Evolutionary conservation across 2,888 invertebrate species (phyloP), one percentile per base, ranked within the genome.

Genomic region (Rhogogaster chlorosoma): DNA sequence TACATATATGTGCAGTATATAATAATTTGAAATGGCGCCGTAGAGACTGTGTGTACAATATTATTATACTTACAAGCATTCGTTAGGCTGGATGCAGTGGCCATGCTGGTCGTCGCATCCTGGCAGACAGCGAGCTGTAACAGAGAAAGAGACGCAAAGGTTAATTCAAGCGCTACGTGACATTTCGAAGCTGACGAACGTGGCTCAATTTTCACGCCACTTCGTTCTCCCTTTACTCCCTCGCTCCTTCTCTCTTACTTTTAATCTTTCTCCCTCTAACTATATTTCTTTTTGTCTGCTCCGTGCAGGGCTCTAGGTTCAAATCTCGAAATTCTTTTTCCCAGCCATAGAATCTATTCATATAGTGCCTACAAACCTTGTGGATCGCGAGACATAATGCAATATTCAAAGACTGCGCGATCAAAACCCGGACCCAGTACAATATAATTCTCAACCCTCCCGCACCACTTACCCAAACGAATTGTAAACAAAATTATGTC

Each of bases 31-130:
- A 67, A 67, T 32, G 67, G 29, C 67, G 67, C 67, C 67, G 26
- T 61, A 70, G 0, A 29, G 26, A 70, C 32, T 67, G 67, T 67
- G 26, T 67, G 67, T 67, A 67, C 10, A 67, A 67, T 67, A 32
- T 67, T 93, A 94, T 94, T 93, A 94, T 95, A 98, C 98, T 98
- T 96, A 99, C 98, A 96, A 96, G 98, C 99, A 99, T 95, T 98
- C 98, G 95, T 98, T 97, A 93, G 99, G 99, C 94, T 96, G 96
- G 93, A 95, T 96, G 95, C 99, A 99, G 95, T 96, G 96, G 92
- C 99, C 99, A 94, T 98, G 97, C 93, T 96, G 96, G 90, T 96
- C 95, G 94, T 98, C 97, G 95, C 99, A 99, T 94, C 99, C 99
- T 93, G 97, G 96, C 94, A 97, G 95, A 95, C 99, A 99, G 92